Evolutionary conservation across 2,113 vertebrate genomes (phyloP), one percentile per base, ranked within the genome.

Genomic region (Ranitomeya imitator): DNA sequence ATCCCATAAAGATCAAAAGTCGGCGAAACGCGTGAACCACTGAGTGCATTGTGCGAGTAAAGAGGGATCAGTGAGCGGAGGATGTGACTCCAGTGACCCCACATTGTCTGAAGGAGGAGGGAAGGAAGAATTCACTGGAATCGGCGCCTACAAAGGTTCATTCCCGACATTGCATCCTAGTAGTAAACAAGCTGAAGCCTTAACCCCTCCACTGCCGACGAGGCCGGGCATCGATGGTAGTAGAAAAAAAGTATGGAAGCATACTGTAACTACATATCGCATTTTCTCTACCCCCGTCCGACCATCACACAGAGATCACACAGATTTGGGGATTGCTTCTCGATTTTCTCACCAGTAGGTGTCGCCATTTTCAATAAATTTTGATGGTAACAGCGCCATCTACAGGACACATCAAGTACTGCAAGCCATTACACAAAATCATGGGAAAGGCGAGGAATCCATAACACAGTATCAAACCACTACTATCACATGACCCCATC

Each of bases 41-140:
- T 10, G 65, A 10, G 19, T 67, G 10, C 10, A 16, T 7, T 61
- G 55, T 61, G 14, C 37, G 55, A 57, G 55, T 11, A 57, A 14
- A 13, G 54, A 15, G 13, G 26, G 26, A 11, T 54, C n/a, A 15
- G 23, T 57, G 54, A 19, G 14, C 83, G 7, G n/a, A 85, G 83
- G 83, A 74, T 60, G 83, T 85, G 83, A 76, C 69, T 4, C 23
- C 16, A 7, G 23, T 85, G 83, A 76, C 83, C 83, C 76, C 69
- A 85, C 83, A 85, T 85, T 85, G 83, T 85, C 61, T 71, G 61
- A 19, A 45, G 63, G 63, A 69, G 82, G 65, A 84, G 54, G 82
- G 82, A 84, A 84, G 82, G 63, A 83, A 83, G 15, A 85, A 55
- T 13, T 8, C 19, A n/a, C 19, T 55, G 52, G 52, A 83, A 83